Evolutionary conservation across 2,888 invertebrate species (phyloP).

Genomic region (Andrena minutula): DNA sequence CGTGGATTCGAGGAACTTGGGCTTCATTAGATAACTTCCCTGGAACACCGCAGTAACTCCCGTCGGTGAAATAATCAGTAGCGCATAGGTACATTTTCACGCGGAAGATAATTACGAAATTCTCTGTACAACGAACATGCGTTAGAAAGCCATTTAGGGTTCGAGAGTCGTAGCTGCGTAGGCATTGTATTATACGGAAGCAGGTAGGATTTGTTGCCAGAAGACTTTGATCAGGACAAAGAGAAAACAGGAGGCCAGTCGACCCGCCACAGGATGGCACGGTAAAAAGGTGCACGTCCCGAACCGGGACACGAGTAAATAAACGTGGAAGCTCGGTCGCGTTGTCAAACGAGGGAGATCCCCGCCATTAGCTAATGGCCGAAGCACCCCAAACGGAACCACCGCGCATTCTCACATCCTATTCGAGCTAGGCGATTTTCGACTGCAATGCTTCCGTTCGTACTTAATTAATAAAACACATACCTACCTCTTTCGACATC

Average conservation of each 20-base stretch:
- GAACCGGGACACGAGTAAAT: constrained; percentile 59
- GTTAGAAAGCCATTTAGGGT: too few species aligned
- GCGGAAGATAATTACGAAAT: too few species aligned
- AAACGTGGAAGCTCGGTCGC: constrained; percentile 58
- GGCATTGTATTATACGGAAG: too few species aligned
- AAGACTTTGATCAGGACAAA: constrained; percentile 18
- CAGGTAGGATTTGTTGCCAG: neutral
- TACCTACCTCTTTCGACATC: neutral
- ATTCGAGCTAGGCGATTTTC: constrained; percentile 17
- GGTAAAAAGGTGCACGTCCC: constrained; percentile 46
- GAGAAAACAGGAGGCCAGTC: constrained; percentile 16
- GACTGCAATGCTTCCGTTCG: constrained; percentile 13
- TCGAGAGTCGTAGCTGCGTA: too few species aligned
- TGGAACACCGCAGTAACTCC: too few species aligned
- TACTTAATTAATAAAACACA: neutral
- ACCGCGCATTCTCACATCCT: constrained; percentile 27
- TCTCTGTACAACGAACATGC: too few species aligned
- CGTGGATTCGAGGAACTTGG: neutral
- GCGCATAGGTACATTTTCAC: too few species aligned
- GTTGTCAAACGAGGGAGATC: constrained; percentile 64
- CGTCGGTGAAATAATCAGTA: too few species aligned
- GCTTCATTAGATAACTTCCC: too few species aligned
- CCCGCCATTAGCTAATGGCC: constrained; percentile 58
- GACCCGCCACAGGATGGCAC: constrained; percentile 12
- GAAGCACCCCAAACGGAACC: constrained; percentile 41